Evolutionary conservation across 2,797 vertebrate genomes (phyloP), one percentile per base, ranked within the genome.

Genomic region (Crocidura indochinensis): DNA sequence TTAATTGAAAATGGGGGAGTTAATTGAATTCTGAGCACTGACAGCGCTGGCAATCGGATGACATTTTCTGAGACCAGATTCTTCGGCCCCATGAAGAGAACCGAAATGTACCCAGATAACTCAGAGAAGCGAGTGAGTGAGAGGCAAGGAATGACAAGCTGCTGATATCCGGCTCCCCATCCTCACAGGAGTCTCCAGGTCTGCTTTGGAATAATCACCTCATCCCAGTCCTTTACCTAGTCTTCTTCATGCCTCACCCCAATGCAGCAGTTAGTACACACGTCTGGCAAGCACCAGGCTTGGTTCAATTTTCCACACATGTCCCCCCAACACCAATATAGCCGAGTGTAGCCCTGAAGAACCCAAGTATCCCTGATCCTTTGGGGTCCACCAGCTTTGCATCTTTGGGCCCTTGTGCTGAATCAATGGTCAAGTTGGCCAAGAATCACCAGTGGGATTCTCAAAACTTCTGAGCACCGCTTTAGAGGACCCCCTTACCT

Each of bases 1-100:
- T 92, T 95, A 92, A 94, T 80, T 92, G 74, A 81, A 92, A 95
- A 91, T 91, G 29, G 75, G 17, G 56, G 82, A 73, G 79, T 84
- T 94, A 92, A 95, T 1, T 92, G 79, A 95, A 95, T 95, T 84
- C 81, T 73, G 46, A 76, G 68, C 67, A 91, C 20, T 22, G 56
- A 60, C 29, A 87, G 75, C 38, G 20, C 73, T 49, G 22, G 76
- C 85, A 94, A 74, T 47, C 81, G 83, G 79, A 86, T 75, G 64
- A 84, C 49, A 78, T 90, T 86, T 91, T 49, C 81, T 65, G 65
- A 87, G 65, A 76, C 68, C 68, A 29, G 65, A 78, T 95, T 92
- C 73, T 91, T 76, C 53, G 51, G 12, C 31, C 44, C 51, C 51
- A 75, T 38, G 51, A 91, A 91, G 26, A 91, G 24, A 92, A 65